Evolutionary conservation across 1,140 invertebrate species (phyloP), one percentile per base, ranked within the genome.

Genomic region (Zaprionus davidi): DNA sequence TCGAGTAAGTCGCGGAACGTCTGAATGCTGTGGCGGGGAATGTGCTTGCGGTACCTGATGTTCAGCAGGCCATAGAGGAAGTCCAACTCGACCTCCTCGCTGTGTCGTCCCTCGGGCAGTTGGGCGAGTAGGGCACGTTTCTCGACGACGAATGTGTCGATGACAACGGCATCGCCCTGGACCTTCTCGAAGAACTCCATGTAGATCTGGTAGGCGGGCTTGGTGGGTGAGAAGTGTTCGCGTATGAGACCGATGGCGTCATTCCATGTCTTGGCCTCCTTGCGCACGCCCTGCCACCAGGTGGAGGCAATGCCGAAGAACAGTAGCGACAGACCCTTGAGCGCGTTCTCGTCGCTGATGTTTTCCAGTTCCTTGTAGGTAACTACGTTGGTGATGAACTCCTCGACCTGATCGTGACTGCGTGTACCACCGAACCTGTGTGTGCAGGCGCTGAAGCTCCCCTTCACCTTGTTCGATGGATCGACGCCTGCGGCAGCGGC

Each of bases 271-370:
- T 81, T 77, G 12, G 88, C 91, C 75, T 92, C 92, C 59, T 81
- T 79, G 24, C 93, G 92, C 0, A 93, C 85, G 59, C 93, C 93
- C 65, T 93, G 91, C 93, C 92, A 94, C 93, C 93, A 94, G 4
- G 90, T 93, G 2, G 93, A 93, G 5, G 93, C 93, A 5, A 90
- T 51, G 17, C 90, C 92, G 13, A 74, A 82, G 26, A 94, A 79
- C 2, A 94, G 81, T 70, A 94, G 81, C 1, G 93, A 88, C 4
- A 94, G 38, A 3, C 93, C 93, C 69, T 85, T 88, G 5, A 93
- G 60, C 5, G 93, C 93, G 64, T 93, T 93, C 46, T 87, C 81
- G 66, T 94, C 93, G 46, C 49, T 71, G 6, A 94, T 90, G 12
- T 66, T 34, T 7, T 92, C 86, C 70, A 92, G 62, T 34, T 92